phyloP scores from a whole-genome alignment of 2,797 vertebrate genomes.

The Characodon lateralis region DNA sequence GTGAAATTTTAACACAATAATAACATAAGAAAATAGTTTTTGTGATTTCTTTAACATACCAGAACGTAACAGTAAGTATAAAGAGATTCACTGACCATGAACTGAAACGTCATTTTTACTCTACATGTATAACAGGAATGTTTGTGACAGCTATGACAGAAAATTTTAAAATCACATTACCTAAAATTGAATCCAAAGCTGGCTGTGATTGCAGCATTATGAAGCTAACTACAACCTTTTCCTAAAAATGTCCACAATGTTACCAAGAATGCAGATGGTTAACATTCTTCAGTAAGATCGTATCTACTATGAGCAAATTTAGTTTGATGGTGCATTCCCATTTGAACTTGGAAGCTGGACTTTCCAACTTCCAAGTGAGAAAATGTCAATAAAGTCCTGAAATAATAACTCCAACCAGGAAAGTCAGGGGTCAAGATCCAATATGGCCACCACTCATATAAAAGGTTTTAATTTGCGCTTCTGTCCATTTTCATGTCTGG shows the following conservation, averaged over 20 bases:
- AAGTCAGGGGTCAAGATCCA: background rate
- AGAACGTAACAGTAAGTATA: background rate
- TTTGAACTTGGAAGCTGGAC: background rate
- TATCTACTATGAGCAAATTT: background rate
- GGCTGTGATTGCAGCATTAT: background rate
- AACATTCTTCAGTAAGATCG: background rate
- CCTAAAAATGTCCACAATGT: background rate
- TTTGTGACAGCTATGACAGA: background rate
- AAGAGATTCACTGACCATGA: background rate
- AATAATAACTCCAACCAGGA: background rate
- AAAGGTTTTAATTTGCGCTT: background rate
- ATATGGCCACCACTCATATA: background rate
- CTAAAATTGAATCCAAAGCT: background rate
- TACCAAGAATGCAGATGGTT: background rate
- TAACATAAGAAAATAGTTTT: too few relatives aligned
- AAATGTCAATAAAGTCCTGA: background rate
- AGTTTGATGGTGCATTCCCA: background rate
- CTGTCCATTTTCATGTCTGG: background rate
- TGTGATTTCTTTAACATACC: background rate
- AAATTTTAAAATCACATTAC: background rate
- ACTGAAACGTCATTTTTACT: background rate
- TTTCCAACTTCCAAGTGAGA: background rate
- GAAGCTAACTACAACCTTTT: background rate
- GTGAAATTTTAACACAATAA: background rate
- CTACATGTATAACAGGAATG: background rate